phyloP scores from a whole-genome alignment of 2,797 vertebrate genomes.

The Podarcis siculus region DNA sequence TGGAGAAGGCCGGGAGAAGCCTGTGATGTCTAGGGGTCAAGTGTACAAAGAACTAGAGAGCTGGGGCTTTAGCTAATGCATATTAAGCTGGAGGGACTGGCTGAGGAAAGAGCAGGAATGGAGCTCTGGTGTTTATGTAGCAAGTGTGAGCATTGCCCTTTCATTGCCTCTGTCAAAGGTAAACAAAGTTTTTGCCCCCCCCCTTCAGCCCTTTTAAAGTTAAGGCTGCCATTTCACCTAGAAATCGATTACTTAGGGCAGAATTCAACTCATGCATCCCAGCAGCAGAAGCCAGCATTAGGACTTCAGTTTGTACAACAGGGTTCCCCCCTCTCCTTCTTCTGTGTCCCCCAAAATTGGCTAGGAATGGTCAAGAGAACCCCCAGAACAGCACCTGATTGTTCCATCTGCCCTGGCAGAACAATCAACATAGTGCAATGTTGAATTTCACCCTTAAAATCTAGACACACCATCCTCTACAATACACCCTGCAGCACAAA shows the following conservation, averaged over 20 bases:
- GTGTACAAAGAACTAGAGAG: background rate
- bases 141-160: background rate
- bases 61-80: background rate
- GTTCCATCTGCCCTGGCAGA: too few species aligned
- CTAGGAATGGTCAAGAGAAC: too few species aligned
- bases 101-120: background rate
- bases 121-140: background rate
- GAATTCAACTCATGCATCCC: too few species aligned
- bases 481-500: background rate
- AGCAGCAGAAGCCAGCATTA: too few species aligned
- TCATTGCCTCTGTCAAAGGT: background rate
- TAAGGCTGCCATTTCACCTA: background rate
- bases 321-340: too few species aligned
- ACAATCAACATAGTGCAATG: too few species aligned
- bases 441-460: background rate
- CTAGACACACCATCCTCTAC: background rate
- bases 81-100: background rate
- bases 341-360: too few species aligned
- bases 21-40: background rate
- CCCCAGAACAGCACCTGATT: too few species aligned
- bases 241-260: background rate
- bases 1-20: background rate
- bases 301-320: too few species aligned
- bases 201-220: background rate
- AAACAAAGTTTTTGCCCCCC: background rate